Evolutionary conservation across 2,113 vertebrate species (phyloP).

Genomic region (Mugil cephalus): DNA sequence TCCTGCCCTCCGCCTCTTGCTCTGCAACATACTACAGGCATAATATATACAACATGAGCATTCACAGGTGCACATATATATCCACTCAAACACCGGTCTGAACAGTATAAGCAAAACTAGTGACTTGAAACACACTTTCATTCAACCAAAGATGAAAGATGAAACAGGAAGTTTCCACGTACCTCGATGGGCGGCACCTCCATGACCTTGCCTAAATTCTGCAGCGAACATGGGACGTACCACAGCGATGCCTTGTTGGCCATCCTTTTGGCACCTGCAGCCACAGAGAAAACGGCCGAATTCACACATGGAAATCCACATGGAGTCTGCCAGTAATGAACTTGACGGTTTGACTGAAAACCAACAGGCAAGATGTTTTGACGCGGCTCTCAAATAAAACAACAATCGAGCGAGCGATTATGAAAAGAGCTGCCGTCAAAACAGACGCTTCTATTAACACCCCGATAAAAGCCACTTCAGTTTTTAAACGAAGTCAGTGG

Average conservation of each 20-base stretch:
- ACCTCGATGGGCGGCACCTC: conserved; percentile 96
- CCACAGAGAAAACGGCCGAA: conserved; percentile 49
- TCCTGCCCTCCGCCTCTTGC: conserved; percentile 90
- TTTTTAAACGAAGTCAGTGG: conserved; percentile 29
- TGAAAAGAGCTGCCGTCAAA: conserved; percentile 42
- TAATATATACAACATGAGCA: conserved; percentile 11
- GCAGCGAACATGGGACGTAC: conserved; percentile 94
- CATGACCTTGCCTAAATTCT: conserved; percentile 90
- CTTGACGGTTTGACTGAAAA: background rate
- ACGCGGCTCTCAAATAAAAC: conserved; percentile 16
- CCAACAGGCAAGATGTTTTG: conserved; percentile 12
- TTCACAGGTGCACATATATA: background rate
- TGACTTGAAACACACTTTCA: conserved; percentile 7
- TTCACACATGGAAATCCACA: background rate
- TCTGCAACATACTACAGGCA: conserved; percentile 86
- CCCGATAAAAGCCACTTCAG: conserved; percentile 23
- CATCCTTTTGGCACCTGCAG: conserved; percentile 89
- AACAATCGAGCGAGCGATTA: conserved; percentile 34
- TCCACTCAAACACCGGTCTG: background rate
- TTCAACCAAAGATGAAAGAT: conserved; percentile 8
- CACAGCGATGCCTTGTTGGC: conserved; percentile 94
- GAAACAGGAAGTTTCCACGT: conserved; percentile 48
- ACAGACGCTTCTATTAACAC: conserved; percentile 30
- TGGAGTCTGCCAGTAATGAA: conserved; percentile 1
- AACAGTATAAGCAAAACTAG: background rate